Base-by-base conservation (phyloP, 1,140 invertebrate genomes). In the Psilanteris sp. region DNA sequence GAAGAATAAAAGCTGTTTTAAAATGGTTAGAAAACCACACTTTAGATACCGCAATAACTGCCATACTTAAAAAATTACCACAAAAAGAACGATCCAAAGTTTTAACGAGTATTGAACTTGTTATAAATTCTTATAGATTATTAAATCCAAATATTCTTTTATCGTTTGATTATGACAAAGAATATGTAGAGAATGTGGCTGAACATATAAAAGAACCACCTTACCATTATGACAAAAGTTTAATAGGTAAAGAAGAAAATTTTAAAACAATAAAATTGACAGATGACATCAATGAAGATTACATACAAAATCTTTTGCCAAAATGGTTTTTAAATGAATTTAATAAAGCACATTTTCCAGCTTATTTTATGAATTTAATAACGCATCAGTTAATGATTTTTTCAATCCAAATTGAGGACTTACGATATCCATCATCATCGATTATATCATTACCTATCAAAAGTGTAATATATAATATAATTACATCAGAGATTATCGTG, bases 381-480 rank as follows among this genome's bases (percentile, higher is more conserved):
- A 88, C 90, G 11, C 86, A 91, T 27, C 90, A 91, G 59, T 87
- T 91, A 29, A 92, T 93, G 76, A 91, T 95, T 66, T 91, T 91
- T 62, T 89, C 88, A 13, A 91, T 92, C 8, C 94, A 96, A 88
- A 90, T 95, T 5, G 95, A 96, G 85, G 90, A 94, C 77, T 90
- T 91, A 74, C 80, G 80, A 2, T 83, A 89, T 14, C 81, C 88
- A 4, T 90, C 93, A 57, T 89, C 92, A n/a, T 91, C 92, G 70
- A 62, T 86, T 10, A 90, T 91, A 64, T 89, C 91, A 20, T 80
- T 92, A 36, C 89, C 91, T 6, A 91, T 96, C 31, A 77, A 96
- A 22, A 85, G 88, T 77, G 90, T 91, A 57, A 90, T 91, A 27
- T 95, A 91, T 86, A 91, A 91, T 55, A 86, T 95, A 46, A 79